phyloP scores from a whole-genome alignment of 2,888 invertebrate genomes.

The Dryadula phaetusa region DNA sequence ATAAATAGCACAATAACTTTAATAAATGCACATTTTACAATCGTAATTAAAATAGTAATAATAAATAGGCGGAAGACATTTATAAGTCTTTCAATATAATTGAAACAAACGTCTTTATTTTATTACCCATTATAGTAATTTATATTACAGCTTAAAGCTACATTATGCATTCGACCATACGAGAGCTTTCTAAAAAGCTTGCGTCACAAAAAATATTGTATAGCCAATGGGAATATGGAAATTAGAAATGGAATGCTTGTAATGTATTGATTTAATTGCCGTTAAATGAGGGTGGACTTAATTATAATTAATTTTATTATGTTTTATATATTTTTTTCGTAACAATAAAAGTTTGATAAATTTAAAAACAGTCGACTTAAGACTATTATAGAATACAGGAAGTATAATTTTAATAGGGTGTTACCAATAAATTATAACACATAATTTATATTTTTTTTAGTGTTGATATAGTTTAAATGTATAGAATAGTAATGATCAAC shows the following conservation, averaged over 20 bases:
- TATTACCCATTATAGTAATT: slow-evolving; percentile 42
- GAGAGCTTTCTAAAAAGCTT: slow-evolving; percentile 41
- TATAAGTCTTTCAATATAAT: slow-evolving; percentile 20
- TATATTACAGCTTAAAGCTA: slow-evolving; percentile 36
- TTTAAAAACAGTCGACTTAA: too few species aligned
- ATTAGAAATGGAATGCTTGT: slow-evolving; percentile 13
- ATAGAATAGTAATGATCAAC: too few species aligned
- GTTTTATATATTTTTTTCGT: not conserved
- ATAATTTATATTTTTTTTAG: too few species aligned
- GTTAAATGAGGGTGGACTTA: not conserved
- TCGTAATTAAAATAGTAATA: slow-evolving; percentile 1
- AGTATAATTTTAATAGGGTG: too few species aligned
- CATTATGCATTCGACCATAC: slow-evolving; percentile 36
- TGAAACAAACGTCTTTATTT: slow-evolving; percentile 26
- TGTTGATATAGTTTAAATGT: too few species aligned
- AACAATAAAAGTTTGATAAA: not conserved
- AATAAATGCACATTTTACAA: not conserved
- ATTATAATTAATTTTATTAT: not conserved
- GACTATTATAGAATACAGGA: not conserved
- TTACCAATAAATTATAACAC: too few species aligned
- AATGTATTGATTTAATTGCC: slow-evolving; percentile 5
- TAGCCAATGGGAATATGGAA: slow-evolving; percentile 13
- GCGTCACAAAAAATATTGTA: slow-evolving; percentile 28
- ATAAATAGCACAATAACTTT: not conserved
- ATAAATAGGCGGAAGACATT: slow-evolving; percentile 5